Evolutionary conservation across 2,113 vertebrate genomes (phyloP), one percentile per base, ranked within the genome.

Genomic region (Plectropomus leopardus): DNA sequence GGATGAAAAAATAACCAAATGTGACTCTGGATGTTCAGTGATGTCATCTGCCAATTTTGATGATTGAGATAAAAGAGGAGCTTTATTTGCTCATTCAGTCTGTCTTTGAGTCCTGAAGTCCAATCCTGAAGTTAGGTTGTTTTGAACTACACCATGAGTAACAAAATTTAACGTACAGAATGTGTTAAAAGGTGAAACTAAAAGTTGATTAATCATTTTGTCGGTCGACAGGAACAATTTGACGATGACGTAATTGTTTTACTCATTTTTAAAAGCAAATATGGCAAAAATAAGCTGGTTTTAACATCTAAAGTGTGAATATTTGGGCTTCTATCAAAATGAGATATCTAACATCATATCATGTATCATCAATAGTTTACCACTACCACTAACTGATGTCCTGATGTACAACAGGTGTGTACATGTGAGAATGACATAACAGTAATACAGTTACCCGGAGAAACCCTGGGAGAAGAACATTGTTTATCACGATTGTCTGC

Each of bases 21-120:
- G 48, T 45, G 59, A 55, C 4, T 66, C 7, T 42, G 60, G 10
- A n/a, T 34, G 70, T 34, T 79, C 40, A 28, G 32, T 83, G 58
- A 75, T 26, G 58, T 76, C 51, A 71, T 55, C 51, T 21, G 34
- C 5, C 70, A 8, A 66, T 60, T 68, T 32, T 73, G 42, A 47
- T 51, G 67, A 72, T 9, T 21, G 21, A 75, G 48, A 75, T 42
- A 21, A 82, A 34, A 42, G 3, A 4, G 30, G 7, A 6, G 7
- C 19, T 53, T 64, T 60, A 10, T 53, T 47, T 58, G 7, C 57
- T 72, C 40, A 54, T 17, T 28, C 15, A 24, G 16, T 15, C 30
- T 13, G 19, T 40, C 14, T 57, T 23, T 64, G 47, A 34, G 24
- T 61, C 13, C 61, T 74, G 17, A n/a, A n/a, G n/a, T n/a, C n/a